A percentile compares a stretch with the other conserved stretches of the same genome.
These are phyloP conservation scores for Xanthorhoe designata DNA, from an alignment of 2,888 invertebrate species.

Conservation along the genomic window DNA sequence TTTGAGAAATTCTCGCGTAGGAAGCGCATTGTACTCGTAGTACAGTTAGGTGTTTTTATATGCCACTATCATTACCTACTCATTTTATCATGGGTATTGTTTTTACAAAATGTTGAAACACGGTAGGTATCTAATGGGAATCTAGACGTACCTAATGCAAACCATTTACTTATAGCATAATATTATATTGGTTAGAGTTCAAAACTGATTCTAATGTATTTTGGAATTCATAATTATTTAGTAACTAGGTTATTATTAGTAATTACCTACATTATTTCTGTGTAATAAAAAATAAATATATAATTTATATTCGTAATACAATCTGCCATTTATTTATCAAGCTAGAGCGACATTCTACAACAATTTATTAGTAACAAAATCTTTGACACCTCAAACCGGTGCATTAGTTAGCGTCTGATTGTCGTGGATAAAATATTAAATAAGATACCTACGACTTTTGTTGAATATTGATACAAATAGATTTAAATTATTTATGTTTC, in stretches of 20 bases:
- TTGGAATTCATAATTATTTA: no score
- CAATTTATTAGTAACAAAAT: not conserved
- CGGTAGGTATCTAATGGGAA: not conserved
- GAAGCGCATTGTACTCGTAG: slow-evolving; percentile 27
- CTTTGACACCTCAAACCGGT: slow-evolving; percentile 1
- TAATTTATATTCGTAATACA: not conserved
- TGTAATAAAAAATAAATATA: no score
- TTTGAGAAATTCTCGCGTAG: slow-evolving; percentile 62
- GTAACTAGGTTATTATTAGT: no score
- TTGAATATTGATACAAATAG: not conserved
- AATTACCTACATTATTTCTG: no score
- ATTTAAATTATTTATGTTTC: not conserved
- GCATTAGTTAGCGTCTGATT: slow-evolving; percentile 7
- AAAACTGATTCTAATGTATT: no score
- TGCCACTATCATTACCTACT: slow-evolving; percentile 13
- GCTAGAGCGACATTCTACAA: not conserved
- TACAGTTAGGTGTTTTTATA: slow-evolving; percentile 21
- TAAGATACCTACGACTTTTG: not conserved
- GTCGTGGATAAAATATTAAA: not conserved
- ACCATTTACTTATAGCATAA: no score
- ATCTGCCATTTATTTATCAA: not conserved
- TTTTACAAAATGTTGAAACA: slow-evolving; percentile 19
- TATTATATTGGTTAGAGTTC: no score
- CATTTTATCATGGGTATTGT: slow-evolving; percentile 15
- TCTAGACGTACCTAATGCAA: not conserved